Base-by-base conservation (phyloP, 2,888 invertebrate genomes). In the Thyatira batis region DNA sequence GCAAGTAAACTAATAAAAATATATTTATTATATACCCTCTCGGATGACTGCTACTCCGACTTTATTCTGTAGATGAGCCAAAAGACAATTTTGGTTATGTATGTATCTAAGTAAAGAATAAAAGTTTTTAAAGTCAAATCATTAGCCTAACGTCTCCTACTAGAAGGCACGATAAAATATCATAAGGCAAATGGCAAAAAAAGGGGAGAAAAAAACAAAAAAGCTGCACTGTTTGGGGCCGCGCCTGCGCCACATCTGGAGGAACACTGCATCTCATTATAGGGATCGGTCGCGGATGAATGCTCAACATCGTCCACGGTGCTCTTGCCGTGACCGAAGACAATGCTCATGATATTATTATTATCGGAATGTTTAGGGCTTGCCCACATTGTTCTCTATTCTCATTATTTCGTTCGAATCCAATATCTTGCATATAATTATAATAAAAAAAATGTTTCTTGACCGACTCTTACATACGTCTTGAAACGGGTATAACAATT, bases 201-300 rank as follows among this genome's bases (percentile, higher is more conserved):
- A 79, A 82, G 65, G 73, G 71, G 68, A 61, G 57, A 61, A 76
- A 75, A 74, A 77, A 79, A 79, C 84, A 84, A 89, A 89, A 87
- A 87, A 87, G 80, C 77, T 76, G 71, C 74, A 75, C 72, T 73
- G 77, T 71, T 78, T 71, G 64, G 78, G 79, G 87, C 83, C 84
- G 84, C 89, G 89, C 84, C 87, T 90, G 90, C 85, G 86, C 82
- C 85, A 84, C 90, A 90, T 90, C 89, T 90, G 91, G 87, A 80
- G 80, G 82, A 82, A 84, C 82, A 84, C 82, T 87, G 89, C 89
- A 88, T 86, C 85, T 86, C 85, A 87, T 89, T 88, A 89, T 84
- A 82, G 80, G 82, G 79, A 82, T 78, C 84, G 79, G 88, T 86
- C 85, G 76, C 87, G 88, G 84, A 74, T 85, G 81, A 85, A 75